phyloP scores from a whole-genome alignment of 2,797 vertebrate genomes.

The Amblyraja radiata region DNA sequence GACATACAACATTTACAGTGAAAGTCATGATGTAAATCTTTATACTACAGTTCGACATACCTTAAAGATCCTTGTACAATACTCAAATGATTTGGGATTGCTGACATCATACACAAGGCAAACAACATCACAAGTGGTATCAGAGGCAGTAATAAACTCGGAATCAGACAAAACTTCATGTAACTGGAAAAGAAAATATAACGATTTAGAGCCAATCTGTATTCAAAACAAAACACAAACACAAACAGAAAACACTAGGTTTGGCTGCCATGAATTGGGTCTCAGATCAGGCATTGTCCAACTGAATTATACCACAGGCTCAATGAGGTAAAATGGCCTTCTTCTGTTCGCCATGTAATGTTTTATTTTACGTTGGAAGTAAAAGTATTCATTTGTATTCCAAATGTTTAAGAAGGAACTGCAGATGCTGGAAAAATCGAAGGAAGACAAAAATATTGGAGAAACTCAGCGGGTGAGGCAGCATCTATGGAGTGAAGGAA shows the following conservation, averaged over 20 bases:
- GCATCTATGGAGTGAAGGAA: too few species aligned
- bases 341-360: background rate
- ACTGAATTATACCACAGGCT: too few species aligned
- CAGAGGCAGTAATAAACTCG: constrained; percentile 77
- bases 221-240: background rate
- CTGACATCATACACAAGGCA: constrained; percentile 90
- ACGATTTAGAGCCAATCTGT: background rate
- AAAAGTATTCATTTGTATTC: too few species aligned
- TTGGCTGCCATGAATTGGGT: background rate
- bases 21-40: background rate
- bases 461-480: too few species aligned
- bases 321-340: too few species aligned
- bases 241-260: background rate
- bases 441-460: too few species aligned
- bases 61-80: constrained; percentile 92
- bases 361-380: background rate
- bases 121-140: constrained; percentile 83
- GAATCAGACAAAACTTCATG: constrained; percentile 80
- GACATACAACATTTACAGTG: too few species aligned
- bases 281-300: too few species aligned
- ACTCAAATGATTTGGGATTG: constrained; percentile 86
- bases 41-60: constrained; percentile 53
- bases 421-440: too few species aligned
- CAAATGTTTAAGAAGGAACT: too few species aligned
- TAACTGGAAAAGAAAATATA: constrained; percentile 60